These are phyloP conservation scores for Phalacrocorax brasilianus DNA, from an alignment of 2,113 vertebrate genomes.

Conservation along the genomic window DNA sequence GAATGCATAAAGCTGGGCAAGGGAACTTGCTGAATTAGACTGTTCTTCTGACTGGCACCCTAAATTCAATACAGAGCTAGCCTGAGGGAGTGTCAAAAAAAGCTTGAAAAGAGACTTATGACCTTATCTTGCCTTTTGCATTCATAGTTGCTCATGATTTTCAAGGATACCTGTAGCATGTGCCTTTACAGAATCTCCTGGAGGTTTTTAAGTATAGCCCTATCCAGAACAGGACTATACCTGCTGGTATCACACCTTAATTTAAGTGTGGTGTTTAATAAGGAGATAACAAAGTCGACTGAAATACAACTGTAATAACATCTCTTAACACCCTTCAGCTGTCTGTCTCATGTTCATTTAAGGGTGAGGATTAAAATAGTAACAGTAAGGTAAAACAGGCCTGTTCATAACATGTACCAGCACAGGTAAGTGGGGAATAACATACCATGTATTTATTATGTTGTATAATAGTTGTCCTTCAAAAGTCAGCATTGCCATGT, in stretches of 20 bases:
- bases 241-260: neutral
- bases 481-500: slow-evolving; percentile 10
- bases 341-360: neutral
- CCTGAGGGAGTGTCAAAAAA: neutral
- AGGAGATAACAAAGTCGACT: neutral
- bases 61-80: neutral
- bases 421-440: neutral
- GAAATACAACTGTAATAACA: neutral
- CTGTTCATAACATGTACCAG: neutral
- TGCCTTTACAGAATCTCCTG: neutral
- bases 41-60: neutral
- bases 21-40: neutral
- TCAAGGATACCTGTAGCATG: neutral
- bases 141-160: neutral
- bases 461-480: neutral
- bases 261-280: neutral
- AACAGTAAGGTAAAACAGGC: neutral
- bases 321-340: neutral
- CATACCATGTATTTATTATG: neutral
- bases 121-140: neutral
- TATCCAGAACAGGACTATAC: neutral
- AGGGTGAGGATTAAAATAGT: neutral
- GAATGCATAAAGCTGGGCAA: neutral
- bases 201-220: neutral
- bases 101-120: neutral